phyloP scores from a whole-genome alignment of 2,113 vertebrate species.

The Boulengeromyrus knoepffleri region DNA sequence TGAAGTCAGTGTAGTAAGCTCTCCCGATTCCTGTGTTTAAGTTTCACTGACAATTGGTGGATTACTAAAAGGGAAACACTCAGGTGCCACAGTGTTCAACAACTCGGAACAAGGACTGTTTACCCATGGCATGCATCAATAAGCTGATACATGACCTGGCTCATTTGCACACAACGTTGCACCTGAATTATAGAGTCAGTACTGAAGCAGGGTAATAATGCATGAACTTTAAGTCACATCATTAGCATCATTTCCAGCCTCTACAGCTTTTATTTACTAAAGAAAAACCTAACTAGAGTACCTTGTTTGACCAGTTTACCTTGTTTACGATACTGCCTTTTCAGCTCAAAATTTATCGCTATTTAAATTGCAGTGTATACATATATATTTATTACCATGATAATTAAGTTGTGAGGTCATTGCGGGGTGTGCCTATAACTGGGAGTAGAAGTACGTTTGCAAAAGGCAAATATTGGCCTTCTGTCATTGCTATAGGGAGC shows the following conservation, averaged over 20 bases:
- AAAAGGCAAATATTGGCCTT: background rate
- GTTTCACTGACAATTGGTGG: background rate
- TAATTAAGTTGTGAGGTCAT: background rate
- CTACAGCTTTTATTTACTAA: background rate
- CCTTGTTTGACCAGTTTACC: background rate
- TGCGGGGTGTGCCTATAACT: background rate
- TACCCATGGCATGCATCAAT: background rate
- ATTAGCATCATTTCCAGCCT: background rate
- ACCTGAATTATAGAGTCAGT: background rate
- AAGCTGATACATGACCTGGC: background rate
- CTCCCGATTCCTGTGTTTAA: background rate
- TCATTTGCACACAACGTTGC: background rate
- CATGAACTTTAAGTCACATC: background rate
- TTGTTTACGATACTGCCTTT: background rate
- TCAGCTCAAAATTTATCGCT: background rate
- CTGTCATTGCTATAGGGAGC: conserved; percentile 30
- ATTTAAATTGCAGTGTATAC: background rate
- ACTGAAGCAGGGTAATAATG: background rate
- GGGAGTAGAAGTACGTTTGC: background rate
- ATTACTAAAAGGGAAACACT: background rate
- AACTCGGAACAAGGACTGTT: background rate
- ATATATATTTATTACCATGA: background rate
- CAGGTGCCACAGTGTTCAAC: background rate
- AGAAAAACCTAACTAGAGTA: background rate
- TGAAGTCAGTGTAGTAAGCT: background rate